These are phyloP conservation scores for Drosophila tanythrix DNA, from an alignment of 2,888 invertebrate genomes.

Conservation along the genomic window DNA sequence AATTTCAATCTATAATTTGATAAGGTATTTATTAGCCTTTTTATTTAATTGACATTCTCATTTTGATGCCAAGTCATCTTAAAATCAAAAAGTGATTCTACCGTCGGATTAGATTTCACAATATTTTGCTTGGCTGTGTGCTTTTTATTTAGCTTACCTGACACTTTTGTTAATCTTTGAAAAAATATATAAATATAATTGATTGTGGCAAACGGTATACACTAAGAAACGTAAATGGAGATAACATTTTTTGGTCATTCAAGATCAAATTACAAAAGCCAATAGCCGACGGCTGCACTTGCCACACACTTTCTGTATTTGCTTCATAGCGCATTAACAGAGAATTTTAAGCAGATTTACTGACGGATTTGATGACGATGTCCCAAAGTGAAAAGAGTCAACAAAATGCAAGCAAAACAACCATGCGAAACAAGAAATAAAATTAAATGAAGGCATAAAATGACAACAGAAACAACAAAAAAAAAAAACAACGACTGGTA, in stretches of 20 bases:
- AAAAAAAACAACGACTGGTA: conserved; percentile 15
- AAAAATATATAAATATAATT: neutral
- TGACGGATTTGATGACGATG: conserved; percentile 56
- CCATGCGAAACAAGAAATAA: conserved; percentile 39
- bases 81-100: neutral
- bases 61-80: neutral
- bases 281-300: conserved; percentile 52
- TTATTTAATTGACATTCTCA: neutral
- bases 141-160: neutral
- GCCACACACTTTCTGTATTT: conserved; percentile 15
- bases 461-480: conserved; percentile 14
- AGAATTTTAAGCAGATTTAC: conserved; percentile 42
- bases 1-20: neutral
- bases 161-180: neutral
- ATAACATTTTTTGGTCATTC: conserved; percentile 24
- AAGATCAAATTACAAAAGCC: conserved; percentile 65
- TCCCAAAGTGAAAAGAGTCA: conserved; percentile 15
- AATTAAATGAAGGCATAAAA: conserved; percentile 37
- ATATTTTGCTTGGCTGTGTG: neutral
- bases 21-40: neutral
- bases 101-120: conserved; percentile 2
- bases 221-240: conserved; percentile 3
- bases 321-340: conserved; percentile 31
- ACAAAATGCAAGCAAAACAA: conserved; percentile 67
- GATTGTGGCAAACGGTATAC: neutral